Evolutionary conservation across 2,113 vertebrate genomes (phyloP), one percentile per base, ranked within the genome.

Genomic region (Tyto alba): DNA sequence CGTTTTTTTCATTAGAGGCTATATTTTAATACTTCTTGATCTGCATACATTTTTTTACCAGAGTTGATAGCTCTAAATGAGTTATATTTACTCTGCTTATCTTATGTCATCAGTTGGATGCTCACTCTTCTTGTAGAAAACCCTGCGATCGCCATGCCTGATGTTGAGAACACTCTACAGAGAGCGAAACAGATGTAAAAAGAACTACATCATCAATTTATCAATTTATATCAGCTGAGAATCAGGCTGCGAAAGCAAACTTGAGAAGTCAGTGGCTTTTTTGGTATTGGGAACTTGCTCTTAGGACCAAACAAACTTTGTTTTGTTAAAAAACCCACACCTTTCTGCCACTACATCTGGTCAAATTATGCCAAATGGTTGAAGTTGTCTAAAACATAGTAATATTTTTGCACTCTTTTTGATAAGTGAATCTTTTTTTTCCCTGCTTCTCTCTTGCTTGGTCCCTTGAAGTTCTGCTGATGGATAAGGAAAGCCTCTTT

Each of bases 81-180:
- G 41, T 62, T 92, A 73, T 94, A 95, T 93, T 92, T 85, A 55
- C 57, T 81, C 43, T 64, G 52, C 36, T 90, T 63, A 52, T 78
- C 68, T 85, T 23, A 32, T 10, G 20, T 45, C 53, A 66, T 73
- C 40, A 43, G 0, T 38, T 0, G 9, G 34, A 43, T 45, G 27
- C 83, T 76, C 3, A 0, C 50, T 60, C 36, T 40, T 92, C 9
- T 0, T 17, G 30, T 68, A 30, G 64, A 62, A 62, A 63, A 40
- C 7, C 6, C 45, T 19, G 3, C 0, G 0, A 20, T 30, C 0
- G 0, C 68, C 17, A 3, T 32, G 30, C 36, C 48, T 9, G 26
- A 11, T 57, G 56, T 40, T 0, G 2, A 32, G 66, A 57, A 9
- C 7, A 0, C 71, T 12, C 40, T 59, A 12, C 56, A 27, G 85